Evolutionary conservation across 2,797 vertebrate species (phyloP), one percentile per base, ranked within the genome.

Genomic region (Gobio occitaniae): DNA sequence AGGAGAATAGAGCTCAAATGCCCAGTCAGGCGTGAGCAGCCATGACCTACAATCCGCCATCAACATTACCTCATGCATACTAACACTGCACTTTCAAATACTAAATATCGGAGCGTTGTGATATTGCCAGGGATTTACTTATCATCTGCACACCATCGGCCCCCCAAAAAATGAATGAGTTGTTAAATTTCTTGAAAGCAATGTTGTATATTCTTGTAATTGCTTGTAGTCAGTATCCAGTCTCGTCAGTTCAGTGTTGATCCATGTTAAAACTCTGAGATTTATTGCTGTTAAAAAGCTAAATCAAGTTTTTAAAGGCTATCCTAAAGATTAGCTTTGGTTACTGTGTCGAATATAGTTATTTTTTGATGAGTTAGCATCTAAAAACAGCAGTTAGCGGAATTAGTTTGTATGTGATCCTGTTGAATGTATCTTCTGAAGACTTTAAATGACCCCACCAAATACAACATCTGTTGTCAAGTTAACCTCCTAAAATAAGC

Each of bases 1-100:
- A 93, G 91, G 88, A 91, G 92, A 93, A 93, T 87, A 91, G 89
- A 91, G 92, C 88, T 91, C 89, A 88, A 86, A 88, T 54, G 91
- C 36, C 63, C 91, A 93, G 91, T 89, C 87, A 86, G 91, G 93
- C 94, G 91, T 93, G 91, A 93, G 89, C 87, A 12, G n/a, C 4
- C 59, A 88, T 95, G 94, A 95, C 94, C 94, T 94, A 95, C 92
- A 94, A 94, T 94, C 82, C 89, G 76, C 89, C 92, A 85, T 90
- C 87, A 86, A 90, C 87, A 91, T 92, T 92, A 93, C 90, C 90
- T 90, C 89, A 92, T 91, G 87, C 88, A 89, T 61, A 41, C 56
- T 50, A 85, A 78, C 75, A 77, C 61, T 75, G 44, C 19, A 66
- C 29, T 54, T 69, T 72, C 29, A 56, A 66, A 71, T 41, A 61